A percentile compares a stretch with the other conserved stretches of the same genome.
Evolutionary conservation across 2,113 vertebrate species (phyloP).

Genomic region (Cololabis saira): DNA sequence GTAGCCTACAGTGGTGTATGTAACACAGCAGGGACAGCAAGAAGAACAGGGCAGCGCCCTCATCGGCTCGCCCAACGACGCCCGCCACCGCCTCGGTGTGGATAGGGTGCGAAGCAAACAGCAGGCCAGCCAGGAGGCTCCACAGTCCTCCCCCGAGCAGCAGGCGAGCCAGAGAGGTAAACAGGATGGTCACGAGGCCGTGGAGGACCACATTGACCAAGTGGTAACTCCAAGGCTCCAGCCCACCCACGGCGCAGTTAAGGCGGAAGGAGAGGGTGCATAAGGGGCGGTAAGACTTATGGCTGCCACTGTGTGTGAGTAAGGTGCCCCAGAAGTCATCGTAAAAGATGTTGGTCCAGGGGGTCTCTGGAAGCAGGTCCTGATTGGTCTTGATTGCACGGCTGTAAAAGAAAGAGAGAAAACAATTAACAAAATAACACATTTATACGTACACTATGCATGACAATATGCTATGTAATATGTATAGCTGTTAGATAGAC

Average conservation of each 20-base stretch:
- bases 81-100: slow-evolving; percentile 97
- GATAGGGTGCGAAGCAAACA: slow-evolving; percentile 95
- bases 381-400: slow-evolving; percentile 99
- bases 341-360: slow-evolving; percentile 97
- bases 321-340: slow-evolving; percentile 99
- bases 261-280: slow-evolving; percentile 97
- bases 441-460: no score
- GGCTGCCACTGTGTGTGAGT: slow-evolving; percentile 97
- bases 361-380: slow-evolving; percentile 96
- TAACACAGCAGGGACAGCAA: slow-evolving; percentile 94
- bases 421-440: background rate
- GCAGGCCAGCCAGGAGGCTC: slow-evolving; percentile 91
- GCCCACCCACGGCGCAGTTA: slow-evolving; percentile 90
- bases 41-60: slow-evolving; percentile 95
- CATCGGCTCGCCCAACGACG: slow-evolving; percentile 93
- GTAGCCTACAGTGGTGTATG: slow-evolving; percentile 85
- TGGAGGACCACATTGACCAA: slow-evolving; percentile 92
- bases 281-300: slow-evolving; percentile 97
- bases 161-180: slow-evolving; percentile 89
- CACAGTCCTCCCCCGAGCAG: slow-evolving; percentile 92
- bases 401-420: slow-evolving; percentile 74
- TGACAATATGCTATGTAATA: background rate
- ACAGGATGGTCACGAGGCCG: slow-evolving; percentile 89
- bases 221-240: slow-evolving; percentile 97
- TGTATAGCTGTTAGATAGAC: background rate